A percentile compares a stretch with the other conserved stretches of the same genome.
Conservation (phyloP, 2,797 vertebrate species). For the Premnoplex brunnescens region DNA sequence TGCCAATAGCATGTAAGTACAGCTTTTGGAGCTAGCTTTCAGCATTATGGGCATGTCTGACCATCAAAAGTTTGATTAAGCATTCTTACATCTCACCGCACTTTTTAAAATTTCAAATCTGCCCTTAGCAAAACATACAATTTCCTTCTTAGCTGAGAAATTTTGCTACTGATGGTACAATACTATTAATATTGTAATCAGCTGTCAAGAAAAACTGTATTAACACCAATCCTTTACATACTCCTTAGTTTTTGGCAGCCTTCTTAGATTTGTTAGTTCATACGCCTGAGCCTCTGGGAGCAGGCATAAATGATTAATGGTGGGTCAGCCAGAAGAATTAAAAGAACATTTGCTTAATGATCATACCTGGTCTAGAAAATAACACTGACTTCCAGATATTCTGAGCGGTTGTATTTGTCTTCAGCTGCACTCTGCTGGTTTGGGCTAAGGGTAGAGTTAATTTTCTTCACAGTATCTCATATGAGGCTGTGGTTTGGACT, state of each 20-base stretch:
- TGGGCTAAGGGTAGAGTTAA: neutral
- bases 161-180: neutral
- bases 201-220: neutral
- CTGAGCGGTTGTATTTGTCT: neutral
- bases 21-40: neutral
- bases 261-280: neutral
- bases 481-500: neutral
- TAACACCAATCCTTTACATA: neutral
- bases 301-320: neutral
- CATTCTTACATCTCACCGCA: neutral
- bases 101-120: neutral
- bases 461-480: neutral
- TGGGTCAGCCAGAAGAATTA: neutral
- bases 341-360: neutral
- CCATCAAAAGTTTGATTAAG: neutral
- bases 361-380: neutral
- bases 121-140: neutral
- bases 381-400: neutral
- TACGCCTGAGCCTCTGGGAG: neutral
- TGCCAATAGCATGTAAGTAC: fast-evolving
- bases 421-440: neutral
- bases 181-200: neutral
- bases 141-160: neutral
- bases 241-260: neutral
- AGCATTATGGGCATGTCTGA: neutral